Base-by-base conservation (phyloP, 2,797 vertebrate species). In the Mormyrops boulengeri region DNA sequence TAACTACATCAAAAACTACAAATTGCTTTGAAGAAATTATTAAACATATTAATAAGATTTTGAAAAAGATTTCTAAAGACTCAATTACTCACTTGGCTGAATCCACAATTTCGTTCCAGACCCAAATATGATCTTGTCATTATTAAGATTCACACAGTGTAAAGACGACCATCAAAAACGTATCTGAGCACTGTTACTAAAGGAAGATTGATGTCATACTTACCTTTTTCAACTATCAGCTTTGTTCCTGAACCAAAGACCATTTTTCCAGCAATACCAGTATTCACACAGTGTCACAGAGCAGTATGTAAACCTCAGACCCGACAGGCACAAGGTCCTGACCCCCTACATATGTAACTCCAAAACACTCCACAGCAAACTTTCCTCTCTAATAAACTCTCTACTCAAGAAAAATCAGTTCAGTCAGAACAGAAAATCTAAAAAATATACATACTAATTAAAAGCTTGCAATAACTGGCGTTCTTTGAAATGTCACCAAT, bases 121-220 rank as follows among this genome's bases (percentile, higher is more conserved):
- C 73, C 91, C 92, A 17, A 94, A 93, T 22, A 87, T 12, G 9
- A 50, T 91, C 1, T 14, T 90, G 88, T 92, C 0, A 38, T 88
- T 62, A 4, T 88, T 88, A 88, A 0, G 17, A 88, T 62, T 62
- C 86, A 88, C 86, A 88, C 86, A 60, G 55, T 88, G 55, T n/a
- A 0, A 53, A 1, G 9, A 30, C 49, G 52, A 14, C 26, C 49
- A 53, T 3, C 85, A 86, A 86, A 86, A 53, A 86, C 85, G 4
- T 2, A 5, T 30, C 8, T 30, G 41, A 84, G 80, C 41, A 77
- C 60, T 30, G 26, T 30, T 17, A 17, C 17, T 77, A 77, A 41
- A 77, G 34, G 34, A 77, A 17, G 0, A 77, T 2, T 0, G 0
- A 0, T 41, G 69, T 41, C 55, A 60, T 57, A 85, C 87, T 88